Evolutionary conservation across 2,797 vertebrate genomes (phyloP).

Genomic region (Scleropages formosus): DNA sequence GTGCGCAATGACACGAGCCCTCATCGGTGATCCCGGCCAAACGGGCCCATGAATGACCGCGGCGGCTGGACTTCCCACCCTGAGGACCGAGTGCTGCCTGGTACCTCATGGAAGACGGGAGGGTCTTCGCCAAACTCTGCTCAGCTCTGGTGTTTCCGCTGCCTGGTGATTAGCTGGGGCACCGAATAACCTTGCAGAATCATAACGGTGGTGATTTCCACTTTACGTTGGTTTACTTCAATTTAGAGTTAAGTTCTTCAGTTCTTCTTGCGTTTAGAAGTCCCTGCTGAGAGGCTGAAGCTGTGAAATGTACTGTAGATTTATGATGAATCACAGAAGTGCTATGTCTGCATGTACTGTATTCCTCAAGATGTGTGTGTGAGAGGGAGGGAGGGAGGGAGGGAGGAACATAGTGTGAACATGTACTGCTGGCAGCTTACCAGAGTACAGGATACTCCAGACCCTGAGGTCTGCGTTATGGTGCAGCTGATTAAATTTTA

Average conservation of each 20-base stretch:
- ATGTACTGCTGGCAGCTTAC: neutral
- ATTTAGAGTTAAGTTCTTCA: no score
- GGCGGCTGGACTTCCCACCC: no score
- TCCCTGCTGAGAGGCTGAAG: neutral
- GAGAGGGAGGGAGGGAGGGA: neutral
- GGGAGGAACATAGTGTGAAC: neutral
- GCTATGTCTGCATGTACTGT: neutral
- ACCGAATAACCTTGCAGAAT: no score
- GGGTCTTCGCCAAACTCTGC: no score
- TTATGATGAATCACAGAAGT: neutral
- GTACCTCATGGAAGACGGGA: no score
- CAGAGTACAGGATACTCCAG: neutral
- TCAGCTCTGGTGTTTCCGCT: no score
- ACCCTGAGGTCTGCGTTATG: neutral
- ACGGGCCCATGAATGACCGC: neutral
- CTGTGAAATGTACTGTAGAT: neutral
- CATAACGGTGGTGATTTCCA: no score
- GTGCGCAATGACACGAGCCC: conserved; percentile 71
- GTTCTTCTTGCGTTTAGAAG: neutral
- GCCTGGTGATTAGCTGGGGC: no score
- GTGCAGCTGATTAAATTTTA: neutral
- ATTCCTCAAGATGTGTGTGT: neutral
- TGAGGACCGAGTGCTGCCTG: no score
- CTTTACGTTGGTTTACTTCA: neutral
- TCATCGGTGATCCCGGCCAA: conserved; percentile 50